Base-by-base conservation (phyloP, 1,140 invertebrate genomes). In the Heliconius melpomene region DNA sequence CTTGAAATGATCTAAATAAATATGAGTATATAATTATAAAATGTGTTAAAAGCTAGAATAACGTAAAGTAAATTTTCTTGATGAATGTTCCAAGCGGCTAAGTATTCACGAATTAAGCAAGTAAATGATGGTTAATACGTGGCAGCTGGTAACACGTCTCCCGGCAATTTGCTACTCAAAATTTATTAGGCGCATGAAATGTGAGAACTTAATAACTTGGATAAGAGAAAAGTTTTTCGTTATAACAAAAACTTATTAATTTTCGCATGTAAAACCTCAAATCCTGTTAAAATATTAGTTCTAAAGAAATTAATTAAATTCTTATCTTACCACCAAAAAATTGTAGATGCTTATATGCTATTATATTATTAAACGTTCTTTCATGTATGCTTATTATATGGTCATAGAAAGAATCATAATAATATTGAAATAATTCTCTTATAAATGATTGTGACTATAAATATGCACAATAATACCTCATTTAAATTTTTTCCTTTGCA, bases 401-500 rank as follows among this genome's bases (percentile, higher is more conserved):
- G 40, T 16, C 40, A 16, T 46, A 3, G 13, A 46, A 46, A 16
- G 13, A 16, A 46, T 6, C 13, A 46, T 16, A 46, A 36, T 36
- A 36, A 36, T 36, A 36, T 36, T 36, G 5, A 36, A 36, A 36
- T 7, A 36, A 6, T 36, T 36, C 32, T 36, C 32, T 36, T 7
- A 7, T 36, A 7, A 36, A 36, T 7, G 32, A 7, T 36, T 7
- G 8, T 23, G 7, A 60, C 9, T 7, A 1, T 52, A 72, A 40
- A 38, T 20, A 38, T 38, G n/a, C n/a, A 40, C 7, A 74, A 52
- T 29, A 3, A 38, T 81, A 86, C 85, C 79, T 86, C 85, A 36
- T 81, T 79, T 78, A 92, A 72, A 85, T 93, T 91, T 75, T 81
- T 79, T 80, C 90, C 91, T 84, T 91, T 87, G 79, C 92, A 93